Evolutionary conservation across 2,113 vertebrate species (phyloP).

Genomic region (Gobiocypris rarus): DNA sequence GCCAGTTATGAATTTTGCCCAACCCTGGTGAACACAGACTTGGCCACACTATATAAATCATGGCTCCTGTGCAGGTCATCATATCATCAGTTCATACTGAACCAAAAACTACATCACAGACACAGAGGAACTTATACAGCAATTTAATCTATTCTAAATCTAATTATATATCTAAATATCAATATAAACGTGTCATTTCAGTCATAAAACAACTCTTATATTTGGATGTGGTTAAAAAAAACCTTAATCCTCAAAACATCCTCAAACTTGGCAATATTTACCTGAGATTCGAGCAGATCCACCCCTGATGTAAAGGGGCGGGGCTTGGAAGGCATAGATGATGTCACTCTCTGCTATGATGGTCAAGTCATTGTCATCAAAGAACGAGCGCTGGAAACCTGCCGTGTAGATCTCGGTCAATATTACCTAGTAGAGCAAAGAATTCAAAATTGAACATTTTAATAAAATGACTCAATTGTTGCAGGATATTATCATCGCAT

Average conservation of each 20-base stretch:
- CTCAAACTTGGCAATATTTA: constrained; percentile 46
- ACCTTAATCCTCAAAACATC: not conserved
- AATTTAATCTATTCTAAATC: not conserved
- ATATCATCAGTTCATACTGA: not conserved
- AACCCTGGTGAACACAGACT: not conserved
- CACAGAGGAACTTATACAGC: not conserved
- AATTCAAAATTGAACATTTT: not conserved
- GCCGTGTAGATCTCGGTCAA: constrained; percentile 86
- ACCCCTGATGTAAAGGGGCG: constrained; percentile 74
- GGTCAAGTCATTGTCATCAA: constrained; percentile 85
- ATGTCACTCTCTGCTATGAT: constrained; percentile 80
- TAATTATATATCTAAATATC: too few relatives aligned
- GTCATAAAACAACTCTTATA: not conserved
- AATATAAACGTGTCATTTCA: not conserved
- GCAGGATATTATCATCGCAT: not conserved
- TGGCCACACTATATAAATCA: not conserved
- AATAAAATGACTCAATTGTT: not conserved
- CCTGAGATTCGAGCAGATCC: constrained; percentile 76
- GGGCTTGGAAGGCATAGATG: constrained; percentile 89
- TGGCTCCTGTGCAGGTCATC: not conserved
- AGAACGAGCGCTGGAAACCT: constrained; percentile 91
- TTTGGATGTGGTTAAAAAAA: not conserved
- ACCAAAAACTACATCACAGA: not conserved
- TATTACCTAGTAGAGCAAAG: constrained; percentile 80
- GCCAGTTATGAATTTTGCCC: not conserved